Conservation (phyloP, 2,797 vertebrate species). For the Phalloptychus januarius region DNA sequence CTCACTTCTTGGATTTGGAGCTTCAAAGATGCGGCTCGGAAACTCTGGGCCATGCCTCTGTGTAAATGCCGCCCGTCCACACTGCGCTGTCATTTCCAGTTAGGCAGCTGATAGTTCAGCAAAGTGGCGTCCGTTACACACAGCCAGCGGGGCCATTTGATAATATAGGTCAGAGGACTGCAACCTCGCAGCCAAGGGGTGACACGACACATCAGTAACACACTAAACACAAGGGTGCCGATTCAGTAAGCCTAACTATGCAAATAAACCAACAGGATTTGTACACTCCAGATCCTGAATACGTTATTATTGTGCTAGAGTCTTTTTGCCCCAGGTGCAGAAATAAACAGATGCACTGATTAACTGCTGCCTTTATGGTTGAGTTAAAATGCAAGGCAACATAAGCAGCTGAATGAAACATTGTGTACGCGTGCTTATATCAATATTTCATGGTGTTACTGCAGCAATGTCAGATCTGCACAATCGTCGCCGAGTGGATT, state of each 20-base stretch:
- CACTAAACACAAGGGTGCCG: conserved; percentile 54
- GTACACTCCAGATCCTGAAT: conserved; percentile 25
- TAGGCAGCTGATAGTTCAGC: conserved; percentile 69
- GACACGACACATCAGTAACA: conserved; percentile 71
- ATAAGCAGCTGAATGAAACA: conserved; percentile 58
- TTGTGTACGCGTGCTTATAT: conserved; percentile 52
- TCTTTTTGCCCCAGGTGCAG: conserved; percentile 30
- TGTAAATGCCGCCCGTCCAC: conserved; percentile 61
- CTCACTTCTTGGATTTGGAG: conserved; percentile 25
- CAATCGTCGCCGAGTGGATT: conserved; percentile 68
- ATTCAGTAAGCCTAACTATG: conserved; percentile 49
- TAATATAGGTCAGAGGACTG: conserved; percentile 76
- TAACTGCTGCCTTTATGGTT: conserved; percentile 50
- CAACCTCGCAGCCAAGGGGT: conserved; percentile 68
- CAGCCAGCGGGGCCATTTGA: conserved; percentile 71
- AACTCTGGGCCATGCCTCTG: conserved; percentile 43
- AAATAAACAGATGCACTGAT: conserved; percentile 33
- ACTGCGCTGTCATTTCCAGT: conserved; percentile 70
- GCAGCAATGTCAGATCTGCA: conserved; percentile 62
- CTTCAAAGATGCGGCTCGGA: conserved; percentile 40
- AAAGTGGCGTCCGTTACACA: conserved; percentile 45
- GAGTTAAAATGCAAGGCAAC: conserved; percentile 60
- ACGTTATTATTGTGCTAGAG: not conserved
- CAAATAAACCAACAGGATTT: conserved; percentile 49
- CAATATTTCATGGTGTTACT: conserved; percentile 76